phyloP scores from a whole-genome alignment of 2,888 invertebrate genomes.

The Nowickia ferox region DNA sequence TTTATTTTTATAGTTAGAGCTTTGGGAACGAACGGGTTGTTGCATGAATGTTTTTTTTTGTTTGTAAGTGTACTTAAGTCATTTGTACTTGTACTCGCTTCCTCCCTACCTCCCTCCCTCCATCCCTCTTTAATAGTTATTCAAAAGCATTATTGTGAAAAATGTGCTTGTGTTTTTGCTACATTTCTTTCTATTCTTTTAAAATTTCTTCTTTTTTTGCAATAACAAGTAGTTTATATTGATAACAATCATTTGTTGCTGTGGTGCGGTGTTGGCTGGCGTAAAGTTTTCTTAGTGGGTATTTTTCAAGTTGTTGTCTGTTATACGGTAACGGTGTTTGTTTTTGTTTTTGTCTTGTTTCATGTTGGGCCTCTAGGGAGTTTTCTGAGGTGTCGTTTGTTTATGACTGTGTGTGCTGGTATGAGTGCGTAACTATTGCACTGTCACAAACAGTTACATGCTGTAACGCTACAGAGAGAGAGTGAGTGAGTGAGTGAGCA shows the following conservation, averaged over 20 bases:
- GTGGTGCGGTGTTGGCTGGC: constrained; percentile 29
- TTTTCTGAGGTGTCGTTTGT: constrained; percentile 22
- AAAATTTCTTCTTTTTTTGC: constrained; percentile 11
- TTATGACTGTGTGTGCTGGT: neutral
- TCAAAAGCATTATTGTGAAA: constrained; percentile 41
- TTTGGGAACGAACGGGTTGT: too few relatives aligned
- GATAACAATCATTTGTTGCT: constrained; percentile 39
- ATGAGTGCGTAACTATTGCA: constrained; percentile 43
- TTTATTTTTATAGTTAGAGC: too few relatives aligned
- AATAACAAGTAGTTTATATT: constrained; percentile 21
- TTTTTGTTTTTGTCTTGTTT: neutral
- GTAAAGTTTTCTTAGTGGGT: constrained; percentile 26
- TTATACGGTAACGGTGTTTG: constrained; percentile 5
- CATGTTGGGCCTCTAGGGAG: constrained; percentile 36
- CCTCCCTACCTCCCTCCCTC: neutral
- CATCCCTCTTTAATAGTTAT: neutral
- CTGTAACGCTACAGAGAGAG: neutral
- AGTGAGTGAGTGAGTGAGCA: neutral
- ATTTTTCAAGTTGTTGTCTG: constrained; percentile 21
- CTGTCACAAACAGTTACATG: constrained; percentile 60
- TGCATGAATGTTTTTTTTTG: too few relatives aligned
- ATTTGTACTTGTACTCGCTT: too few relatives aligned
- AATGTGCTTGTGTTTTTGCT: neutral
- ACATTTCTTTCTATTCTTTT: neutral
- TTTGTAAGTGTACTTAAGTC: too few relatives aligned